Percentiles rank a stretch among this genome's conserved stretches.
phyloP scores from a whole-genome alignment of 2,888 invertebrate species.

The Xylocampa areola region DNA sequence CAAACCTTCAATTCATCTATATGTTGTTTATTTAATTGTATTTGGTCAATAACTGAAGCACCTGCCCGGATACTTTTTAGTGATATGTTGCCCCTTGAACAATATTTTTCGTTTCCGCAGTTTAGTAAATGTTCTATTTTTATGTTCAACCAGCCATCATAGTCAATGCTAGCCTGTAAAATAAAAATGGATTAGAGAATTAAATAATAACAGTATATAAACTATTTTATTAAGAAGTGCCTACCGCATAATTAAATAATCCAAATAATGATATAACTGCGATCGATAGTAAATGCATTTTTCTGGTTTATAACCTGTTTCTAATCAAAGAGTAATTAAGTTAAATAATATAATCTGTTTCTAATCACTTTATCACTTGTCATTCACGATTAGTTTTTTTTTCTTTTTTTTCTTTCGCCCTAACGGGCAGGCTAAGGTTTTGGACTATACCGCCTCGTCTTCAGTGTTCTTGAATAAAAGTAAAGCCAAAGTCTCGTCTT shows the following conservation, averaged over 20 bases:
- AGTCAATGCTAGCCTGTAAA: slow-evolving; percentile 89
- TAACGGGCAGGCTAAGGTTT: too few species aligned
- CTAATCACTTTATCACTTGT: too few species aligned
- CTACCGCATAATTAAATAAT: slow-evolving; percentile 64
- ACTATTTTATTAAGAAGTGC: too few species aligned
- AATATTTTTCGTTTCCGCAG: slow-evolving; percentile 88
- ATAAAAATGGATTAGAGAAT: too few species aligned
- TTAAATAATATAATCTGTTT: too few species aligned
- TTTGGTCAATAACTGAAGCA: slow-evolving; percentile 91
- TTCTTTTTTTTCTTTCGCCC: too few species aligned
- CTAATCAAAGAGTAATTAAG: neutral
- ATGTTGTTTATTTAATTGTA: slow-evolving; percentile 88
- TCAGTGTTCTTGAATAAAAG: too few species aligned
- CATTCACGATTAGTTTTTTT: too few species aligned
- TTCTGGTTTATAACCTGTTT: slow-evolving; percentile 6
- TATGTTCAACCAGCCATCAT: slow-evolving; percentile 93
- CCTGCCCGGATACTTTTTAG: slow-evolving; percentile 93
- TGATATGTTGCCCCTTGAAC: slow-evolving; percentile 92
- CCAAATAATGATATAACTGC: slow-evolving; percentile 41
- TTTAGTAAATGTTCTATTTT: slow-evolving; percentile 92
- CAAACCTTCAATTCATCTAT: slow-evolving; percentile 89
- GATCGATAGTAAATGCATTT: slow-evolving; percentile 47
- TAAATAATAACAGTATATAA: too few species aligned
- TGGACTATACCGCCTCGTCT: too few species aligned
- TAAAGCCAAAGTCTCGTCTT: too few species aligned